A percentile compares a stretch with the other conserved stretches of the same genome.
Evolutionary conservation across 2,888 invertebrate genomes (phyloP).

Genomic region (Octonoba sinensis): DNA sequence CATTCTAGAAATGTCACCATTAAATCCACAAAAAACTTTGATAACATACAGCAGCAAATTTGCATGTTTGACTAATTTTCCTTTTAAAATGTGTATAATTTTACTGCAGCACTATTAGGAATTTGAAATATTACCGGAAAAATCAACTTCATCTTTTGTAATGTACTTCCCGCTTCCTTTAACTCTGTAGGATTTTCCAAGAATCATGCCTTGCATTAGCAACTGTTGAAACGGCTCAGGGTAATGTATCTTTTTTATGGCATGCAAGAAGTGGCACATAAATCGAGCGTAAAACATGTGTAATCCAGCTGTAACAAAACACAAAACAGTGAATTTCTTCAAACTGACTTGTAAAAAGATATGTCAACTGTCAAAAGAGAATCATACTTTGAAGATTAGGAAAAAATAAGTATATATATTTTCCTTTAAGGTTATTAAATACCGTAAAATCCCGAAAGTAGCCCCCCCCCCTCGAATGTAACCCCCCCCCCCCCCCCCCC

Average conservation of each 20-base stretch:
- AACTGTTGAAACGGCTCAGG: conserved; percentile 93
- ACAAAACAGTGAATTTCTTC: background rate
- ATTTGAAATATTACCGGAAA: conserved; percentile 73
- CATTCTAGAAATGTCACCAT: too few relatives aligned
- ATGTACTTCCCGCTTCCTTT: conserved; percentile 86
- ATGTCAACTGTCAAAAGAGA: too few relatives aligned
- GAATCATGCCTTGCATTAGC: conserved; percentile 95
- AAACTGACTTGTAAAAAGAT: too few relatives aligned
- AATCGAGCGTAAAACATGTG: conserved; percentile 98
- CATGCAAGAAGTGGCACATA: conserved; percentile 89
- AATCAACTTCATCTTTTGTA: conserved; percentile 77
- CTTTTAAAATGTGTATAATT: background rate
- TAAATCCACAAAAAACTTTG: too few relatives aligned
- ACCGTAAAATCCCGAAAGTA: too few relatives aligned
- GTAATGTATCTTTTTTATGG: conserved; percentile 78
- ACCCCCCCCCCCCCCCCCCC: too few relatives aligned
- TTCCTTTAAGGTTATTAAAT: too few relatives aligned
- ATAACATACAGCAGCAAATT: too few relatives aligned
- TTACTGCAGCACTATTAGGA: background rate
- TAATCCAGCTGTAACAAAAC: conserved; percentile 78
- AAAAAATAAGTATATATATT: too few relatives aligned
- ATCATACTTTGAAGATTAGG: too few relatives aligned
- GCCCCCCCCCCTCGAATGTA: too few relatives aligned
- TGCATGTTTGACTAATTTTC: background rate
- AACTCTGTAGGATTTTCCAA: conserved; percentile 84